Evolutionary conservation across 1,140 invertebrate genomes (phyloP).

Genomic region (Orchesella cincta): DNA sequence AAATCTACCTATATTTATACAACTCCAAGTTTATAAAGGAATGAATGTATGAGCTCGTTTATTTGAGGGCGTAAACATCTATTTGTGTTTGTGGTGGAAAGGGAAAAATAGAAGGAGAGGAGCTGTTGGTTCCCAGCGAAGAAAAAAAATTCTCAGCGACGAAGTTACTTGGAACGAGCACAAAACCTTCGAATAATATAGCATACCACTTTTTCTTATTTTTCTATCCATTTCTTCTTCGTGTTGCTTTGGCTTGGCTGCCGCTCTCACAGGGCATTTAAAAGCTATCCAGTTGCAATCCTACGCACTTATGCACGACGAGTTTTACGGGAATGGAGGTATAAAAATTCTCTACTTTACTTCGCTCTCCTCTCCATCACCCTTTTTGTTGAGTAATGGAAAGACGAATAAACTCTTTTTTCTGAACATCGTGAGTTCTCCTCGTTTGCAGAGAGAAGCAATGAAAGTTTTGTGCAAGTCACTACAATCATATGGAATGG

Average conservation of each 20-base stretch:
- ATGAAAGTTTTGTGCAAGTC: conserved; percentile 13
- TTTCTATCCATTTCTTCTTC: neutral
- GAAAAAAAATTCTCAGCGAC: neutral
- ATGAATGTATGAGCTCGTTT: no score
- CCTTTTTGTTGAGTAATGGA: neutral
- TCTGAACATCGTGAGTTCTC: neutral
- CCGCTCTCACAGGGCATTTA: neutral
- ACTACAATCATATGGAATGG: neutral
- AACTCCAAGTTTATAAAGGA: no score
- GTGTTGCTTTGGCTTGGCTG: neutral
- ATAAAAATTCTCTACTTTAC: conserved; percentile 2
- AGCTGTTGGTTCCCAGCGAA: no score
- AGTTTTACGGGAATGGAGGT: neutral
- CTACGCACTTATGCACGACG: neutral
- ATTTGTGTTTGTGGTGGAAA: no score
- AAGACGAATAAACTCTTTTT: neutral
- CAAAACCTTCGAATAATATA: neutral
- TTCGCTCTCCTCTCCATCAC: neutral
- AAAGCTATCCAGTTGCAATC: conserved; percentile 10
- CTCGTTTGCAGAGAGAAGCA: neutral
- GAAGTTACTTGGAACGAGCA: neutral
- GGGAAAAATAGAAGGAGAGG: no score
- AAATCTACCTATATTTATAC: no score
- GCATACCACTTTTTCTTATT: neutral
- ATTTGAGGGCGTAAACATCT: no score